Evolutionary conservation across 1,140 invertebrate genomes (phyloP).

Genomic region (Platyscapa corneri): DNA sequence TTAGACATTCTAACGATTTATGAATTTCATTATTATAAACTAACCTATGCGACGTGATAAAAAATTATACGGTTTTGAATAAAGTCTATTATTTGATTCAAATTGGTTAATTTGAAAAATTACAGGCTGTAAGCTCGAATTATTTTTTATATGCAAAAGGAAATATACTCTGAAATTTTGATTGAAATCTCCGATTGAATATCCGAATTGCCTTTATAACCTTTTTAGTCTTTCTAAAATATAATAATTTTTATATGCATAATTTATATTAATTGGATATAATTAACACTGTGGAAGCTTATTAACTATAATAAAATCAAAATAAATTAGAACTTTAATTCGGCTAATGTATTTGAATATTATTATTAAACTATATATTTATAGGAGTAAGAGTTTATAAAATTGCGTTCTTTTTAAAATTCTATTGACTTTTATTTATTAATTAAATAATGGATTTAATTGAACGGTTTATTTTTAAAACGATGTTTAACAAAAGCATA

Average conservation of each 20-base stretch:
- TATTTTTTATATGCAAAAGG: background rate
- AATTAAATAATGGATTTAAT: no score
- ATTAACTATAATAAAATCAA: background rate
- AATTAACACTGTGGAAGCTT: background rate
- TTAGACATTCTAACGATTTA: no score
- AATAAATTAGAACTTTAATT: background rate
- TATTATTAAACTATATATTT: no score
- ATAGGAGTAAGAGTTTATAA: no score
- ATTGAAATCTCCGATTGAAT: background rate
- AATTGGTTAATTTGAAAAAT: background rate
- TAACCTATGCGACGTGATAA: no score
- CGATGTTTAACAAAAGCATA: background rate
- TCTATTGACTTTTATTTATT: no score
- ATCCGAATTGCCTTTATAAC: background rate
- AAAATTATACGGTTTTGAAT: no score
- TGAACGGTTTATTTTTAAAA: background rate
- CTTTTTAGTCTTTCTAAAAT: background rate
- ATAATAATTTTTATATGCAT: background rate
- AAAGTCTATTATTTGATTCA: background rate
- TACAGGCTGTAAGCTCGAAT: background rate
- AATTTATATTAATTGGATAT: background rate
- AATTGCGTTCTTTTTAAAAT: no score
- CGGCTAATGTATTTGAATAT: no score
- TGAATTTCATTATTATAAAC: no score
- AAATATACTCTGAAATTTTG: background rate